A percentile compares a stretch with the other conserved stretches of the same genome.
phyloP scores from a whole-genome alignment of 2,797 vertebrate species.

The Pterois miles region DNA sequence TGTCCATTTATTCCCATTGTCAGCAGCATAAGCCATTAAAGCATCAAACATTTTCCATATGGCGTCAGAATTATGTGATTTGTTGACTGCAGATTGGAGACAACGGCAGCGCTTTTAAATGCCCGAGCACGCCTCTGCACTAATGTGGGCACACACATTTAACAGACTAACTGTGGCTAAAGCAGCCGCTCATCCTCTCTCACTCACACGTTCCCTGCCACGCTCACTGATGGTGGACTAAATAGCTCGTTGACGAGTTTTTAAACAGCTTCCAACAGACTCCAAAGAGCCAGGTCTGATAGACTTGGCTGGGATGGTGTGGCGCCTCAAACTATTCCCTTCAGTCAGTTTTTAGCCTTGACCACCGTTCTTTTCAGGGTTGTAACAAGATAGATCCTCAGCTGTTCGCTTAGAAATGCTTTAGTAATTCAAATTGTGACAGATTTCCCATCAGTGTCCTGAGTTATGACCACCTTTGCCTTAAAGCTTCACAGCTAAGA shows the following conservation, averaged over 20 bases:
- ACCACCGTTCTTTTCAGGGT: background rate
- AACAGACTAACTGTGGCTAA: constrained; percentile 10
- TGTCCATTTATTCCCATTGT: background rate
- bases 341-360: background rate
- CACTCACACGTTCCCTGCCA: background rate
- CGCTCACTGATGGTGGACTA: constrained; percentile 39
- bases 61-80: constrained; percentile 31
- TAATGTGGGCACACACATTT: constrained; percentile 33
- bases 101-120: constrained; percentile 43
- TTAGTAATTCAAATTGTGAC: background rate
- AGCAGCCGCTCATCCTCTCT: constrained; percentile 12
- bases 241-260: constrained; percentile 53
- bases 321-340: background rate
- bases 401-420: constrained; percentile 3
- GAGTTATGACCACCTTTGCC: background rate
- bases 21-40: constrained; percentile 29
- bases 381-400: constrained; percentile 1
- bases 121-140: constrained; percentile 37
- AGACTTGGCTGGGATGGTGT: constrained; percentile 12
- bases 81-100: constrained; percentile 34
- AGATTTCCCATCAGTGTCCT: background rate
- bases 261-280: constrained; percentile 51
- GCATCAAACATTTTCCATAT: constrained; percentile 28
- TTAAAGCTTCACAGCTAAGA: background rate
- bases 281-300: constrained; percentile 35